Percentiles rank a stretch among this genome's conserved stretches.
Evolutionary conservation across 2,797 vertebrate genomes (phyloP).

Genomic region (Enteromius mattozi): DNA sequence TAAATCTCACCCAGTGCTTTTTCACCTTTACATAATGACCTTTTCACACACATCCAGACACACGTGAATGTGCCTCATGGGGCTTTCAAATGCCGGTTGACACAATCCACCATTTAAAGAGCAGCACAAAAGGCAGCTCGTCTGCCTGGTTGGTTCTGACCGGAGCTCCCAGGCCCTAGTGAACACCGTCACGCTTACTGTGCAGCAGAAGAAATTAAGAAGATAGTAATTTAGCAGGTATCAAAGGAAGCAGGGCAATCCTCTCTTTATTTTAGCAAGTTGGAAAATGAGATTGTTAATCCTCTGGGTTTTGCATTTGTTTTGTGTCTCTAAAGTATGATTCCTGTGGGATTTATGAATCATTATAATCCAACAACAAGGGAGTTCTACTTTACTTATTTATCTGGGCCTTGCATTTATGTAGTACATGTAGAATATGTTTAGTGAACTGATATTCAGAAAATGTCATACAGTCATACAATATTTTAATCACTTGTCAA

Average conservation of each 20-base stretch:
- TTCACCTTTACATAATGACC: conserved; percentile 45
- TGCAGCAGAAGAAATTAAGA: conserved; percentile 60
- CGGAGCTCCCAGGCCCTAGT: conserved; percentile 34
- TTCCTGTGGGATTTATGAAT: conserved; percentile 65
- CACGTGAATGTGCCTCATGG: conserved; percentile 41
- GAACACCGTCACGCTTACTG: conserved; percentile 24
- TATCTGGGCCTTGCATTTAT: conserved; percentile 27
- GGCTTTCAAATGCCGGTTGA: conserved; percentile 43
- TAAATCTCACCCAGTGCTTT: conserved; percentile 35
- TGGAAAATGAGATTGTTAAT: conserved; percentile 68
- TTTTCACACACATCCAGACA: conserved; percentile 32
- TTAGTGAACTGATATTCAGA: background rate
- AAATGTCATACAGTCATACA: background rate
- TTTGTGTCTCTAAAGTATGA: conserved; percentile 63
- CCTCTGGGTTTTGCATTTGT: conserved; percentile 65
- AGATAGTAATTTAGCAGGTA: conserved; percentile 65
- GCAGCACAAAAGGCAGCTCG: conserved; percentile 40
- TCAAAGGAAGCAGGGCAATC: conserved; percentile 57
- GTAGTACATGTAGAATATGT: background rate
- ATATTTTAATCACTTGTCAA: background rate
- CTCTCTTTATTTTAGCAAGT: conserved; percentile 59
- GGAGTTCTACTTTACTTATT: conserved; percentile 47
- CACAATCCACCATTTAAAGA: conserved; percentile 57
- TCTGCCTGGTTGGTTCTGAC: conserved; percentile 39
- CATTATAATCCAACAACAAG: conserved; percentile 62